phyloP scores from a whole-genome alignment of 37 sponge, comb jelly and placozoan species.

The Hexactinellida sp. region DNA sequence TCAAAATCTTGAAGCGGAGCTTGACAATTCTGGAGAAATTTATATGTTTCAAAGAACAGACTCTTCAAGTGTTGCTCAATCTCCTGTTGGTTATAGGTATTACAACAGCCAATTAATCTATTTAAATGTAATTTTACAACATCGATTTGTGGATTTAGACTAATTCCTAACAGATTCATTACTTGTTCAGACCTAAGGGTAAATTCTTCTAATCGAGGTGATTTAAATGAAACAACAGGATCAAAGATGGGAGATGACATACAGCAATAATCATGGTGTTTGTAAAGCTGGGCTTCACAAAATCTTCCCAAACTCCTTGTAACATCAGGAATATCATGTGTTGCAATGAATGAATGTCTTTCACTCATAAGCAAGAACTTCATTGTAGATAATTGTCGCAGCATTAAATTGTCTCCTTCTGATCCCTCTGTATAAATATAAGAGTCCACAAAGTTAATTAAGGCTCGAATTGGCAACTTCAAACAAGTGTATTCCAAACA shows the following conservation, averaged over 20 bases:
- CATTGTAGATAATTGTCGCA: neutral
- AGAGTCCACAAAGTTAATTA: neutral
- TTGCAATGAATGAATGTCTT: neutral
- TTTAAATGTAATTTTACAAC: neutral
- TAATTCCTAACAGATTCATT: neutral
- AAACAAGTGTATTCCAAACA: neutral
- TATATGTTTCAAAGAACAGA: neutral
- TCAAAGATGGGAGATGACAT: neutral
- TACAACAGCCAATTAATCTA: neutral
- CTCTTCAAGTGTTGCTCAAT: neutral
- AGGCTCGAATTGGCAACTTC: neutral
- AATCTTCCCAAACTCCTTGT: neutral
- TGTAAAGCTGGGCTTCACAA: neutral
- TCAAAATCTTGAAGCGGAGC: neutral
- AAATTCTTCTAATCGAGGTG: neutral
- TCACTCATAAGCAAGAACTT: neutral
- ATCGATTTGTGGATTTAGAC: neutral
- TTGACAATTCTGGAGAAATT: neutral
- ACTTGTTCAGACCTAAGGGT: neutral
- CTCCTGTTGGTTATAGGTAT: neutral
- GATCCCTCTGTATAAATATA: neutral
- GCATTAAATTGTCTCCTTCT: neutral
- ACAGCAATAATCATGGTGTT: conserved; percentile 14
- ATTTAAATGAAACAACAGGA: neutral
- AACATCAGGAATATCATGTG: neutral